Evolutionary conservation across 2,888 invertebrate genomes (phyloP).

Genomic region (Villa cingulata): DNA sequence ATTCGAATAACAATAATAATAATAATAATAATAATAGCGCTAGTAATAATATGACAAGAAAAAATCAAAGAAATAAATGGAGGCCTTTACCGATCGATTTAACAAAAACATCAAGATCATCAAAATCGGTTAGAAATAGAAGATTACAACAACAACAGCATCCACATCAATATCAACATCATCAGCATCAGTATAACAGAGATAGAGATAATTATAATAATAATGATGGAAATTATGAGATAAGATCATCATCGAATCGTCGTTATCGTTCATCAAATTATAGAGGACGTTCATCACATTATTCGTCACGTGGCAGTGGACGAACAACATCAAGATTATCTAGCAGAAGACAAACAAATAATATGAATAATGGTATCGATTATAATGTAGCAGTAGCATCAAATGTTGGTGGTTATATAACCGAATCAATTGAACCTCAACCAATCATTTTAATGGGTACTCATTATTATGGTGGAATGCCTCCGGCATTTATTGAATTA

Average conservation of each 20-base stretch:
- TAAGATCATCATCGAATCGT: slow-evolving; percentile 26
- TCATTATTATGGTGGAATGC: slow-evolving; percentile 34
- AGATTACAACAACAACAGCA: slow-evolving; percentile 39
- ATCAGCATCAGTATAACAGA: too few relatives aligned
- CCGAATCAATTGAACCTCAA: slow-evolving; percentile 26
- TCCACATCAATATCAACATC: slow-evolving; percentile 20
- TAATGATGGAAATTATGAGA: slow-evolving; percentile 20
- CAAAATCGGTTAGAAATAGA: slow-evolving; percentile 42
- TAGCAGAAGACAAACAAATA: slow-evolving; percentile 20
- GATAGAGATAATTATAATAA: slow-evolving; percentile 13
- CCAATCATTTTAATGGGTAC: slow-evolving; percentile 34
- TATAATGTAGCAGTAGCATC: slow-evolving; percentile 12
- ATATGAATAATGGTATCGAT: slow-evolving; percentile 21
- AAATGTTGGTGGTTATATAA: slow-evolving; percentile 21
- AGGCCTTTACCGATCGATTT: slow-evolving; percentile 79
- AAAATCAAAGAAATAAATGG: slow-evolving; percentile 63
- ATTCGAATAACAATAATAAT: background rate
- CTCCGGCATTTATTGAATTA: slow-evolving; percentile 31
- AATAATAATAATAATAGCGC: background rate
- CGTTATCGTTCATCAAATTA: slow-evolving; percentile 31
- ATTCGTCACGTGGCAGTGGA: slow-evolving; percentile 35
- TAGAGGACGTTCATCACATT: slow-evolving; percentile 26
- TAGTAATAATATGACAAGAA: slow-evolving; percentile 26
- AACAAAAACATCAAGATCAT: slow-evolving; percentile 45
- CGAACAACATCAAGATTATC: slow-evolving; percentile 39